phyloP scores from a whole-genome alignment of 2,888 invertebrate species.

The Taenaris catops region DNA sequence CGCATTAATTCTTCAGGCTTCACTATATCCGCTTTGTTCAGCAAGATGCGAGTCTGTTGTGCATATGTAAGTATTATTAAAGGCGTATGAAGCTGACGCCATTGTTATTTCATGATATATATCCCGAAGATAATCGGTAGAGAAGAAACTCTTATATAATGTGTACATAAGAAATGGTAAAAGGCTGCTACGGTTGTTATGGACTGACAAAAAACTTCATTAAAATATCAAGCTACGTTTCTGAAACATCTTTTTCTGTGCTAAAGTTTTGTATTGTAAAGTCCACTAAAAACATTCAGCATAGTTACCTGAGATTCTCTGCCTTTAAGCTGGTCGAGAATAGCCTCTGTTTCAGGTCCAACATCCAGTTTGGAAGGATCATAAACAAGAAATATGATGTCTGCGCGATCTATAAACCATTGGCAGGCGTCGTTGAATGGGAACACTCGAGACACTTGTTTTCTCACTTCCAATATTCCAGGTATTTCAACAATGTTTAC shows the following conservation, averaged over 20 bases:
- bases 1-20: conserved; percentile 95
- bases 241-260: no score
- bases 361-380: conserved; percentile 97
- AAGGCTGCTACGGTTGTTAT: no score
- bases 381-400: conserved; percentile 96
- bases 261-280: no score
- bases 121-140: no score
- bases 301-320: conserved; percentile 89
- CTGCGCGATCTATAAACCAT: conserved; percentile 98
- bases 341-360: conserved; percentile 96
- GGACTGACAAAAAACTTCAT: no score
- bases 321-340: conserved; percentile 96
- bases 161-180: no score
- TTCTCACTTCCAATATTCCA: conserved; percentile 95
- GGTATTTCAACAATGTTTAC: conserved; percentile 98
- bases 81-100: no score
- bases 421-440: conserved; percentile 98
- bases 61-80: no score
- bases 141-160: no score
- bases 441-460: conserved; percentile 94
- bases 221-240: no score
- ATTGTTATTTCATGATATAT: no score
- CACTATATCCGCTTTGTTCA: conserved; percentile 97
- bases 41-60: conserved; percentile 89
- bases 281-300: background rate